Evolutionary conservation across 2,797 vertebrate species (phyloP).

Genomic region (Moxostoma hubbsi): DNA sequence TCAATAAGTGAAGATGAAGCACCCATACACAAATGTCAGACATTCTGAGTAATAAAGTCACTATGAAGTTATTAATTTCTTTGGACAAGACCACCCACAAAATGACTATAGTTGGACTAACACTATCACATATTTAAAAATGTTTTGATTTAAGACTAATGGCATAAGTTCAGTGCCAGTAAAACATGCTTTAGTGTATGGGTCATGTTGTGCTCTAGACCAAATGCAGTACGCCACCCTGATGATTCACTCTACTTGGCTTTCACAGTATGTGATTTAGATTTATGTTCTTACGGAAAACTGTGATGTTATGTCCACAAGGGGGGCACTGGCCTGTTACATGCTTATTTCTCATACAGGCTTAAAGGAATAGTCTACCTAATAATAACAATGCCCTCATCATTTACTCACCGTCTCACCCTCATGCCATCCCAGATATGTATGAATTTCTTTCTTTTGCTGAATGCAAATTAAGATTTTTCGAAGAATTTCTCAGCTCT

Average conservation of each 20-base stretch:
- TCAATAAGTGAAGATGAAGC: not conserved
- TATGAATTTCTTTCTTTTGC: too few relatives aligned
- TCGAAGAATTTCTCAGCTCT: too few relatives aligned
- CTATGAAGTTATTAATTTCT: not conserved
- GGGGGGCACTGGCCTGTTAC: not conserved
- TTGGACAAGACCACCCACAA: slow-evolving; percentile 5
- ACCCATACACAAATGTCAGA: not conserved
- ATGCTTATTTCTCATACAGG: not conserved
- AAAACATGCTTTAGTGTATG: not conserved
- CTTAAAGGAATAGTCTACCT: too few relatives aligned
- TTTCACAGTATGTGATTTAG: not conserved
- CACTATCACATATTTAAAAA: not conserved
- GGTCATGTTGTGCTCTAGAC: not conserved
- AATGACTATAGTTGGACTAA: not conserved
- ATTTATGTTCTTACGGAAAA: not conserved
- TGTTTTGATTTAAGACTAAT: too few relatives aligned
- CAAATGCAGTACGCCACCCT: not conserved
- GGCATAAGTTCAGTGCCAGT: slow-evolving; percentile 1
- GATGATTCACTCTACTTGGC: not conserved
- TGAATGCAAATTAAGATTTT: too few relatives aligned
- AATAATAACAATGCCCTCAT: too few relatives aligned
- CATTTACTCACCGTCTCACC: too few relatives aligned
- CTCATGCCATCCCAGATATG: too few relatives aligned
- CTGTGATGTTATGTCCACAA: slow-evolving; percentile 15
- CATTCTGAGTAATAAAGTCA: not conserved